Evolutionary conservation across 2,888 invertebrate genomes (phyloP).

Genomic region (Halictus ligatus): DNA sequence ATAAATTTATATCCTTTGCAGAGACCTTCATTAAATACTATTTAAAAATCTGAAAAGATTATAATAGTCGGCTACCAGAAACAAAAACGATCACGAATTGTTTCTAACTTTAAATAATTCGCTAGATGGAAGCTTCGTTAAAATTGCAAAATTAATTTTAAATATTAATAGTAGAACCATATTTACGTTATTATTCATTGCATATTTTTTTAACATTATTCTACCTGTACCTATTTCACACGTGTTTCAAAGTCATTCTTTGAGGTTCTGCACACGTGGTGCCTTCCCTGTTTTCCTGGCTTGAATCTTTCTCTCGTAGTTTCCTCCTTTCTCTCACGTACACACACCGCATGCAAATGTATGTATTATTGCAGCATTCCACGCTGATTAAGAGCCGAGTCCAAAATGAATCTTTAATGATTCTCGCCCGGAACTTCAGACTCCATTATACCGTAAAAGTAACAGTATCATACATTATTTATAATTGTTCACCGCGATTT

Average conservation of each 20-base stretch:
- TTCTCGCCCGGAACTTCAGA: conserved; percentile 36
- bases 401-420: conserved; percentile 60
- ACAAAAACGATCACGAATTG: no score
- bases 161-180: background rate
- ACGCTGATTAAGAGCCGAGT: conserved; percentile 44
- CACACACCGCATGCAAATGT: conserved; percentile 45
- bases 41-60: background rate
- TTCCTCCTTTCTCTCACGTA: conserved; percentile 3
- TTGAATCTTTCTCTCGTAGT: conserved; percentile 30
- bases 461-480: conserved; percentile 29
- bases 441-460: conserved; percentile 21
- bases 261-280: background rate
- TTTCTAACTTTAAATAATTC: background rate
- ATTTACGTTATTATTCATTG: background rate
- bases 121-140: background rate
- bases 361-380: conserved; percentile 59
- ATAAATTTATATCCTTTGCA: background rate
- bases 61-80: background rate
- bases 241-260: conserved; percentile 6
- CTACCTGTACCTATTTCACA: background rate
- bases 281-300: conserved; percentile 8
- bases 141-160: background rate
- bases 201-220: background rate
- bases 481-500: background rate
- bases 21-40: background rate